phyloP scores from a whole-genome alignment of 23 tunicate species.

The Trididemnum nubilum region DNA sequence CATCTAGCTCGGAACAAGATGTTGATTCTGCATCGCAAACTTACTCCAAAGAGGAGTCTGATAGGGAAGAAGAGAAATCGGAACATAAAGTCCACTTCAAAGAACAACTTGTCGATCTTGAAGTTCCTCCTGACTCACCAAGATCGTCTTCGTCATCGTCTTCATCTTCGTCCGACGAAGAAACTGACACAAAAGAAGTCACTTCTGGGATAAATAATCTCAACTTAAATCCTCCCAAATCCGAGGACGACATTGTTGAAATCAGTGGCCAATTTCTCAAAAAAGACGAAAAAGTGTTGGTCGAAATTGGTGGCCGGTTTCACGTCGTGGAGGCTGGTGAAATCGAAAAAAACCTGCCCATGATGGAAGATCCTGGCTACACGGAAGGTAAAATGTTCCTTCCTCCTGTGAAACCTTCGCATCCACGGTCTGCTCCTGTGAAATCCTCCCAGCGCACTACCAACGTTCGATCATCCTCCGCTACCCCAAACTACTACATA shows the following conservation, averaged over 20 bases:
- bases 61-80: no score
- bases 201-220: constrained; percentile 6
- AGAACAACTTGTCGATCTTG: constrained; percentile 72
- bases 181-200: constrained; percentile 10
- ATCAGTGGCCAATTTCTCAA: constrained; percentile 75
- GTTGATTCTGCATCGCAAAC: no score
- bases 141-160: constrained; percentile 65
- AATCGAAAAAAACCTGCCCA: constrained; percentile 61
- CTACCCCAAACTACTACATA: background rate
- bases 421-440: constrained; percentile 54
- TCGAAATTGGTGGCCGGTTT: constrained; percentile 87
- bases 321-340: constrained; percentile 78
- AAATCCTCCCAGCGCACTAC: background rate
- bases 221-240: background rate
- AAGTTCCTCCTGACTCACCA: constrained; percentile 73
- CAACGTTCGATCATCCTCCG: background rate
- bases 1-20: no score
- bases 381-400: background rate
- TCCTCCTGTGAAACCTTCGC: constrained; percentile 33
- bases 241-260: constrained; percentile 36
- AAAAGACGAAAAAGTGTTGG: constrained; percentile 77
- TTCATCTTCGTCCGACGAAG: constrained; percentile 60
- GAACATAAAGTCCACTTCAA: constrained; percentile 71
- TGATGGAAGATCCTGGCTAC: background rate
- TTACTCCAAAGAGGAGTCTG: no score